These are phyloP conservation scores for Mamestra brassicae DNA, from an alignment of 2,888 invertebrate genomes.

Conservation along the genomic window DNA sequence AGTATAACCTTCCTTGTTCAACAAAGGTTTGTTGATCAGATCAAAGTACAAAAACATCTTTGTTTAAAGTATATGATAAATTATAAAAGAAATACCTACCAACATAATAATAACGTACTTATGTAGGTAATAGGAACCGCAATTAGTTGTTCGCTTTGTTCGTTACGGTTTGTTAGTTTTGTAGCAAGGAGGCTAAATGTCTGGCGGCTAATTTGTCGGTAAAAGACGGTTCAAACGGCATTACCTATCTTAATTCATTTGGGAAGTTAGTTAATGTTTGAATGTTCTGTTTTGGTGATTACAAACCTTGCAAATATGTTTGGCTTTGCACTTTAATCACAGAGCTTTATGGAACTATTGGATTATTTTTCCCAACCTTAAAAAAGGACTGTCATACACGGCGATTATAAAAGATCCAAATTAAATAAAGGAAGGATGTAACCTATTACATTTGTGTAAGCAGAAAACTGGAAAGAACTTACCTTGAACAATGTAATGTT, in stretches of 20 bases:
- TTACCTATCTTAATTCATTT: background rate
- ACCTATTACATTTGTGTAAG: background rate
- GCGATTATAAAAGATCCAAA: no score
- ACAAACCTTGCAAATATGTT: background rate
- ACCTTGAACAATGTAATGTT: background rate
- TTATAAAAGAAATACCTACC: conserved; percentile 7
- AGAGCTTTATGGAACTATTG: no score
- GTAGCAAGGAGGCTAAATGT: conserved; percentile 7
- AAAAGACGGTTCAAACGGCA: background rate
- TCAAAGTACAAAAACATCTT: conserved; percentile 42
- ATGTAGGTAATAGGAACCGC: conserved; percentile 44
- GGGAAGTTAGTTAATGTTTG: background rate
- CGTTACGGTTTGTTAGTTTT: conserved; percentile 45
- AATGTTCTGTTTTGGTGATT: background rate
- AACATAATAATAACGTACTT: background rate
- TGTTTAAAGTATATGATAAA: conserved; percentile 32
- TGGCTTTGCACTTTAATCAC: background rate
- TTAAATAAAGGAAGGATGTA: no score
- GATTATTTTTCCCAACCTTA: no score
- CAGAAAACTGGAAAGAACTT: background rate
- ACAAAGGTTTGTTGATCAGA: conserved; percentile 19
- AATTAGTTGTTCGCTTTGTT: conserved; percentile 52
- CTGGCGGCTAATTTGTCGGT: conserved; percentile 24
- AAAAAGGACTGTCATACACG: no score
- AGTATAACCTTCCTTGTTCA: background rate